phyloP scores from a whole-genome alignment of 92 coral and sea anemone genomes.

The Scolanthus callimorphus region DNA sequence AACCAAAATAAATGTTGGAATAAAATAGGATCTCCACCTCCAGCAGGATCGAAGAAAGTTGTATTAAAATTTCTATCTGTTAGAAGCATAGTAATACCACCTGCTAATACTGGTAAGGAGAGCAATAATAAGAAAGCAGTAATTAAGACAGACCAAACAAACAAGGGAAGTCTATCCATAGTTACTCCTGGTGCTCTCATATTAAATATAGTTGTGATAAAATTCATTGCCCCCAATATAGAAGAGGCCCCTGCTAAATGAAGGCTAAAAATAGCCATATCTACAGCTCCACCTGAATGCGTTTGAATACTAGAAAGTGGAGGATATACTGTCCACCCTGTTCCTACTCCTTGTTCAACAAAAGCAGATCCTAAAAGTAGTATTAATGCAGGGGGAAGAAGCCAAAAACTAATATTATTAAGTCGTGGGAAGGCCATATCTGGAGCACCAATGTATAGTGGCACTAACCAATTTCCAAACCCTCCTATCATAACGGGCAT shows the following conservation, averaged over 20 bases:
- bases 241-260: conserved; percentile 86
- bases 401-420: conserved; percentile 71
- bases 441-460: conserved; percentile 58
- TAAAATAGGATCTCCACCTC: conserved; percentile 84
- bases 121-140: conserved; percentile 71
- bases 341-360: conserved; percentile 71
- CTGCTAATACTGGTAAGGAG: conserved; percentile 78
- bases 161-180: conserved; percentile 55
- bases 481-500: conserved; percentile 80
- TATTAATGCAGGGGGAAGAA: conserved; percentile 58
- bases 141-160: conserved; percentile 72
- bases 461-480: conserved; percentile 73
- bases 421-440: conserved; percentile 80
- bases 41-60: conserved; percentile 77
- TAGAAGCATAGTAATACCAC: conserved; percentile 70
- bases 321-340: conserved; percentile 83
- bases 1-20: conserved; percentile 86
- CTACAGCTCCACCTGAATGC: conserved; percentile 71
- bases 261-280: conserved; percentile 67
- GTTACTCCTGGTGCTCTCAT: conserved; percentile 66
- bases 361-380: conserved; percentile 46
- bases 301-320: conserved; percentile 51
- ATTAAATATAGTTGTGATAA: conserved; percentile 69
- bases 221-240: conserved; percentile 72
- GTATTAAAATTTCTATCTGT: conserved; percentile 82